phyloP scores from a whole-genome alignment of 2,113 vertebrate species.

The Caranx ignobilis region DNA sequence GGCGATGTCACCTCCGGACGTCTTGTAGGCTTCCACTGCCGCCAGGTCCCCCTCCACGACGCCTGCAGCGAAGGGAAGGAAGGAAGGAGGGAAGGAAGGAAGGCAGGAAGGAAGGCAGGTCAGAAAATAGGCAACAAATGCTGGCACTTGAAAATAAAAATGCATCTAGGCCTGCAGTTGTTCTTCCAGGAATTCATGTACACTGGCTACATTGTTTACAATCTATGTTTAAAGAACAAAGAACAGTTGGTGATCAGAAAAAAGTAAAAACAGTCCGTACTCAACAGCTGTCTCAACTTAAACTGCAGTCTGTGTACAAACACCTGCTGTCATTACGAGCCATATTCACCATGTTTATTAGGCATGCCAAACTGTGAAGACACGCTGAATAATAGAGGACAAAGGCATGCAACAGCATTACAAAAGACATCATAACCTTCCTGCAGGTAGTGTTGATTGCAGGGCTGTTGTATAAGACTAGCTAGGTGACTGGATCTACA shows the following conservation, averaged over 20 bases:
- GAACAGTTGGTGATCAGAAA: background rate
- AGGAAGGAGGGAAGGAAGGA: background rate
- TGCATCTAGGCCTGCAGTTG: background rate
- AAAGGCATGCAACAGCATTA: background rate
- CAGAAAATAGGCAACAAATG: constrained; percentile 9
- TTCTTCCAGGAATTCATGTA: constrained; percentile 18
- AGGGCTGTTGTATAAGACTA: background rate
- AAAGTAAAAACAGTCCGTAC: background rate
- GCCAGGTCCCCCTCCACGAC: constrained; percentile 96
- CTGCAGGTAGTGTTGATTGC: background rate
- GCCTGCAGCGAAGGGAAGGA: constrained; percentile 79
- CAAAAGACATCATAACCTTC: background rate
- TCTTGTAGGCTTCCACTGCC: constrained; percentile 96
- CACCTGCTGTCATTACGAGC: background rate
- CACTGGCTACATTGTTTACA: background rate
- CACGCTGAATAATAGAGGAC: background rate
- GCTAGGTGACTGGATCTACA: background rate
- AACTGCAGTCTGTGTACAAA: background rate
- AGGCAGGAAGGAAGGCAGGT: constrained; percentile 7
- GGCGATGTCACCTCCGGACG: constrained; percentile 94
- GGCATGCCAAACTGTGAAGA: background rate
- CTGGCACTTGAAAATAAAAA: background rate
- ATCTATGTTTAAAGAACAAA: background rate
- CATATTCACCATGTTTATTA: background rate
- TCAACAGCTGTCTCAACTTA: background rate